Evolutionary conservation across 1,140 invertebrate species (phyloP).

Genomic region (Agraylea sexmaculata): DNA sequence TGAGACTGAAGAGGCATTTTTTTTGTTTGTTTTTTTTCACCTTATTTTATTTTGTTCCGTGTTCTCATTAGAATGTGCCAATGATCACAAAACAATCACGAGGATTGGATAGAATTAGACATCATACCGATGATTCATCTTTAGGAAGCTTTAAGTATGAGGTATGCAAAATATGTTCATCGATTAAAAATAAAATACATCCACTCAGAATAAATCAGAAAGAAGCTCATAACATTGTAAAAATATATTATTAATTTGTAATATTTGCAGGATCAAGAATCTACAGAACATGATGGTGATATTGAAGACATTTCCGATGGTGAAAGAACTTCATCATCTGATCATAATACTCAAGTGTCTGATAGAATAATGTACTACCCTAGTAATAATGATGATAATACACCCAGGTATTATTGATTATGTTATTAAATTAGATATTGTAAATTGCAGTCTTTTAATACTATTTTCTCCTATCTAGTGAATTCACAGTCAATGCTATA

Average conservation of each 20-base stretch:
- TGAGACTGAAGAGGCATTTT: conserved; percentile 1
- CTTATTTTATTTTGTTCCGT: conserved; percentile 11
- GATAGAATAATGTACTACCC: conserved; percentile 46
- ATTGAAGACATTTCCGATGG: conserved; percentile 78
- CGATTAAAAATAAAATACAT: not conserved
- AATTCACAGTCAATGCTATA: conserved; percentile 79
- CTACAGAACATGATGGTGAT: conserved; percentile 75
- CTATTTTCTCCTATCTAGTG: conserved; percentile 36
- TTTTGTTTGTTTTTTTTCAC: conserved; percentile 13
- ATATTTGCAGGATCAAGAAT: conserved; percentile 50
- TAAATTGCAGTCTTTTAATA: not conserved
- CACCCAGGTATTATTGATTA: conserved; percentile 26
- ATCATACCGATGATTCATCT: conserved; percentile 58
- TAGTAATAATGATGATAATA: conserved; percentile 42
- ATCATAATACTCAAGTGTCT: conserved; percentile 34
- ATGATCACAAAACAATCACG: conserved; percentile 37
- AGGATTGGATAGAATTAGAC: conserved; percentile 40
- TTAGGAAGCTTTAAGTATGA: conserved; percentile 59
- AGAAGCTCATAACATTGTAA: not conserved
- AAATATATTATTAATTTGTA: not conserved
- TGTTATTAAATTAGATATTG: not conserved
- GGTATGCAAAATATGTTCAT: conserved; percentile 29
- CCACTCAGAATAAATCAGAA: not conserved
- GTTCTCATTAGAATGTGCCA: conserved; percentile 28
- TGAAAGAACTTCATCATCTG: conserved; percentile 62